Base-by-base conservation (phyloP, 2,113 vertebrate genomes). In the Pelecanoides urinatrix region DNA sequence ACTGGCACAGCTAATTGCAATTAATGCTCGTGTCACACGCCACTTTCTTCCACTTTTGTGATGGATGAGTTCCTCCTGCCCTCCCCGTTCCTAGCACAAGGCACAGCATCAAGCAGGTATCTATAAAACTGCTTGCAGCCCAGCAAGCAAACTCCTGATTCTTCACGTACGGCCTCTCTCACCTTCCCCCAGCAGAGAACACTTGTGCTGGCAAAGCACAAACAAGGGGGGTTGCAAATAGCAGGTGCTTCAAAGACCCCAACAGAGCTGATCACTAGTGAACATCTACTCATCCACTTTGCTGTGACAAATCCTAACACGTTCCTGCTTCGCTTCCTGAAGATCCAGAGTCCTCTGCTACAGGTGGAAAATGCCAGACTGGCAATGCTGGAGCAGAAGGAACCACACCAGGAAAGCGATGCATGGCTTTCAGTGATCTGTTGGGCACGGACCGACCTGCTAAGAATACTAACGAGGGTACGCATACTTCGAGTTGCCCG, bases 401-500 rank as follows among this genome's bases (percentile, higher is more conserved):
- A 1, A 72, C 61, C 47, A 42, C 0, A 0, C 10, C 10, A 2
- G 74, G 55, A 42, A 53, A 73, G 59, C 4, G 3, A 27, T 5
- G 18, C 44, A 15, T 0, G 2, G 47, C 58, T 65, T 65, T 59
- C 63, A 14, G 40, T 6, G 14, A 34, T 9, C 50, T 42, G 19
- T 2, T 26, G 61, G 52, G 15, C 65, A 38, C 0, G 18, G 20
- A n/a, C 11, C 21, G 27, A 34, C 16, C 80, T 61, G 58, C 30
- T 26, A 10, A 50, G 40, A 45, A 17, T 6, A n/a, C 63, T 27
- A 59, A 36, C 2, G 1, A 21, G n/a, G 23, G 23, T 18, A 55
- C 1, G 0, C 15, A 25, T 14, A 1, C 30, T 36, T 10, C 5
- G 21, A 56, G 27, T 3, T 13, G 19, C 6, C 16, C 1, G 1